Conservation (phyloP, 2,888 invertebrate genomes). For the Nomada hirtipes region DNA sequence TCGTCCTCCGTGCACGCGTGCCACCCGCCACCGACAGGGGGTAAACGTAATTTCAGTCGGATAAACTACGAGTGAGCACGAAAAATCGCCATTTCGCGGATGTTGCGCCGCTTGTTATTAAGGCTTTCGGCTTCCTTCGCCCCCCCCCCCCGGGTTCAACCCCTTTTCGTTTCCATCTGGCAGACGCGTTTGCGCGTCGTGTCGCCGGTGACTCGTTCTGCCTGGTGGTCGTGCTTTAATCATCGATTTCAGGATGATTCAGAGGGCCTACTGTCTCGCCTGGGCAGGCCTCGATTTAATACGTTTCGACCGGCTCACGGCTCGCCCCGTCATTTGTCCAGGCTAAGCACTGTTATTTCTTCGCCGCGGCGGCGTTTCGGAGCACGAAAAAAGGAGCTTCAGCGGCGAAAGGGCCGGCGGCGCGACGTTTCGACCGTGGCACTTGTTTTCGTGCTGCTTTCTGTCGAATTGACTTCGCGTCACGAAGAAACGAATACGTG, state of each 20-base stretch:
- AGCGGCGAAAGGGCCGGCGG: neutral
- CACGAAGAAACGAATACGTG: conserved; percentile 24
- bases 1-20: conserved; percentile 39
- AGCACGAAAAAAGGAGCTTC: neutral
- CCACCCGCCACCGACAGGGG: conserved; percentile 53
- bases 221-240: conserved; percentile 51
- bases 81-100: conserved; percentile 78
- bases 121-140: conserved; percentile 60
- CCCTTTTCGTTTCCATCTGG: conserved; percentile 22
- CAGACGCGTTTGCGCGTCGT: conserved; percentile 39
- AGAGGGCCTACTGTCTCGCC: conserved; percentile 53
- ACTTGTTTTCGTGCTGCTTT: neutral
- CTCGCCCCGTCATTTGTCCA: conserved; percentile 33
- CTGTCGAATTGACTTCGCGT: neutral
- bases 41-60: conserved; percentile 77
- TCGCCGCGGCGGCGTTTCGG: conserved; percentile 13
- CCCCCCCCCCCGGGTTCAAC: conserved; percentile 2
- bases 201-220: conserved; percentile 33
- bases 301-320: conserved; percentile 41
- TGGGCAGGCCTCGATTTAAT: conserved; percentile 47
- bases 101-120: conserved; percentile 73
- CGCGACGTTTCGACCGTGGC: neutral
- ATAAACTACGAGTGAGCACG: conserved; percentile 77
- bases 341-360: conserved; percentile 28
- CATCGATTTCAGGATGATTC: conserved; percentile 69